phyloP scores from a whole-genome alignment of 2,113 vertebrate genomes.

The Atherinomorus stipes region DNA sequence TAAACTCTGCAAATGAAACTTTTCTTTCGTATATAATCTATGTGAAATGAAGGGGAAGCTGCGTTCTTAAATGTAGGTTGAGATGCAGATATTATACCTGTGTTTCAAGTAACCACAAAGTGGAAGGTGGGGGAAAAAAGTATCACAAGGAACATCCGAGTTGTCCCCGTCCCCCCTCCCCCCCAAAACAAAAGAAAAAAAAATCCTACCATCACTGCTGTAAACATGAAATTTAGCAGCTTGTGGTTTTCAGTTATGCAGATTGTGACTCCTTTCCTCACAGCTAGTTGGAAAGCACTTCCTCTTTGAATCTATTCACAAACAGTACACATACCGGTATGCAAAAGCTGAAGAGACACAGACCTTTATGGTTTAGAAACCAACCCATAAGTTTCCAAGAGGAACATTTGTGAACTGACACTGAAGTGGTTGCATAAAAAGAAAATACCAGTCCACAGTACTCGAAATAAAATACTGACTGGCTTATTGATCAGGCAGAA shows the following conservation, averaged over 20 bases:
- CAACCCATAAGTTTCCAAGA: background rate
- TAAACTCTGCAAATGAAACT: conserved; percentile 22
- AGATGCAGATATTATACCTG: background rate
- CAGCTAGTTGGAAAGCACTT: conserved; percentile 15
- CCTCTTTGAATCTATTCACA: background rate
- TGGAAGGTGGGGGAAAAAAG: conserved; percentile 24
- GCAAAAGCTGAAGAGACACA: background rate
- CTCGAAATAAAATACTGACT: conserved; percentile 43
- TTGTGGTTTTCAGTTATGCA: conserved; percentile 17
- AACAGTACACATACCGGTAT: conserved; percentile 12
- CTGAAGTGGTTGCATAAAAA: background rate
- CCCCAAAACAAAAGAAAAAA: too few species aligned
- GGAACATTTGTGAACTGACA: background rate
- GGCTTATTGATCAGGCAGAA: conserved; percentile 12
- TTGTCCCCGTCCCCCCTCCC: background rate
- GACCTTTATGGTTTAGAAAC: background rate
- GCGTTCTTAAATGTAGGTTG: background rate
- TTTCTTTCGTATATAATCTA: background rate
- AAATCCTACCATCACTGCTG: background rate
- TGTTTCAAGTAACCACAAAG: background rate
- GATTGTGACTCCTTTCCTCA: background rate
- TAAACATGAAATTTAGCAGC: conserved; percentile 14
- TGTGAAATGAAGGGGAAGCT: conserved; percentile 8
- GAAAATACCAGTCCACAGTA: conserved; percentile 15
- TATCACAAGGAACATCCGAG: conserved; percentile 15